These are phyloP conservation scores for Illadopsis cleaveri DNA, from an alignment of 2,113 vertebrate genomes.

Conservation along the genomic window DNA sequence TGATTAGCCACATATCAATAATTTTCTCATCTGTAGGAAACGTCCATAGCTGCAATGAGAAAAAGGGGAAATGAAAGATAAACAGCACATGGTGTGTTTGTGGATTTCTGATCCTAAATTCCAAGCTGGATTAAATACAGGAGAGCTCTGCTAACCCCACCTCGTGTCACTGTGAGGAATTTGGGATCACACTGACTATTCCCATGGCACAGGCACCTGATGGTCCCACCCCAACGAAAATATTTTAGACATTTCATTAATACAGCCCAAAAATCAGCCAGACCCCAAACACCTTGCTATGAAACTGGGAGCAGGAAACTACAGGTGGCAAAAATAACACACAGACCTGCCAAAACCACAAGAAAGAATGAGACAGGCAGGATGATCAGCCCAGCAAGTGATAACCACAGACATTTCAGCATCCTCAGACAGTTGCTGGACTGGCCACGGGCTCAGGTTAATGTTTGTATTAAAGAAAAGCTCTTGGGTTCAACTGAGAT, in stretches of 20 bases:
- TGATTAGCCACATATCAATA: neutral
- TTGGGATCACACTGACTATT: accelerated
- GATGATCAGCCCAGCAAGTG: accelerated
- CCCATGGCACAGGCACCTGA: neutral
- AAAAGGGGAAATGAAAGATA: neutral
- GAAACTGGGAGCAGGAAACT: neutral
- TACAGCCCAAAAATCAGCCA: neutral
- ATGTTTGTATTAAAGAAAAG: neutral
- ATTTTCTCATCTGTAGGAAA: neutral
- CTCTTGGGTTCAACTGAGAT: neutral
- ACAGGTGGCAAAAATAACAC: neutral
- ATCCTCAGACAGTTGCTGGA: neutral
- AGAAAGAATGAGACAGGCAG: accelerated
- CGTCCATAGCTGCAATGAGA: neutral
- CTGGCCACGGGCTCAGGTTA: neutral
- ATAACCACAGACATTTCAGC: neutral
- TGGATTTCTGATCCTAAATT: neutral
- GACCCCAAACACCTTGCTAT: accelerated
- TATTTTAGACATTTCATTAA: neutral
- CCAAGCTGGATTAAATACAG: neutral
- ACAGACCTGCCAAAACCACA: accelerated
- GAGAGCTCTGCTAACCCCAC: neutral
- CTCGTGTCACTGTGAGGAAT: neutral
- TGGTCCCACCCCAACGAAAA: neutral
- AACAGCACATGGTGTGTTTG: neutral